A percentile compares a stretch with the other conserved stretches of the same genome.
These are phyloP conservation scores for Neodiprion lecontei DNA, from an alignment of 1,140 invertebrate genomes.

Conservation along the genomic window DNA sequence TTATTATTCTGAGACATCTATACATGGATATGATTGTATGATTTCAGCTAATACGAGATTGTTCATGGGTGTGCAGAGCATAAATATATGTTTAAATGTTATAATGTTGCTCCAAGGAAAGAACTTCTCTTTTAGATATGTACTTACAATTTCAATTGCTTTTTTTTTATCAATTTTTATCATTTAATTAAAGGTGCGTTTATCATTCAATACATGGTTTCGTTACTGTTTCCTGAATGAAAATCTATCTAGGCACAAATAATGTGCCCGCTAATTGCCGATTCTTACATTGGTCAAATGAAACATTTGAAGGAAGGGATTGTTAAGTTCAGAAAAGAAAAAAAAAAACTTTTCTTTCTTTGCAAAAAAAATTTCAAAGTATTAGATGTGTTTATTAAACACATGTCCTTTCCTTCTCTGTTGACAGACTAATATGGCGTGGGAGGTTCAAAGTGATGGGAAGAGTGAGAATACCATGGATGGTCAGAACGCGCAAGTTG, in stretches of 20 bases:
- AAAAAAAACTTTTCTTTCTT: constrained; percentile 30
- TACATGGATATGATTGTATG: no score
- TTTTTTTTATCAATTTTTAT: neutral
- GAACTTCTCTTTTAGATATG: no score
- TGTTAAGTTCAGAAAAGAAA: constrained; percentile 31
- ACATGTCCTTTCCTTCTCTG: constrained; percentile 73
- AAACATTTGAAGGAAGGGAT: constrained; percentile 53
- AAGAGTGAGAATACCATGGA: constrained; percentile 56
- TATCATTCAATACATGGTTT: neutral
- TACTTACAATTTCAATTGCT: neutral
- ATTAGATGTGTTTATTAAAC: constrained; percentile 54
- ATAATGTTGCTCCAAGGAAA: no score
- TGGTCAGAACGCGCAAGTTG: constrained; percentile 40
- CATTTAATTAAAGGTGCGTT: neutral
- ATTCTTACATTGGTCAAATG: neutral
- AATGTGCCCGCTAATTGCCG: neutral
- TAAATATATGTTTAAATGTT: no score
- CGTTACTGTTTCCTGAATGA: neutral
- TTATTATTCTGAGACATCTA: no score
- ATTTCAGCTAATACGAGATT: no score
- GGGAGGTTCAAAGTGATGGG: constrained; percentile 50
- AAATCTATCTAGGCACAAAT: neutral
- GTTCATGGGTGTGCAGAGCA: no score
- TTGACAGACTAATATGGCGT: constrained; percentile 68
- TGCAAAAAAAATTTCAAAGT: constrained; percentile 36